These are phyloP conservation scores for Mycalesis mineus DNA, from an alignment of 2,888 invertebrate genomes.

Conservation along the genomic window DNA sequence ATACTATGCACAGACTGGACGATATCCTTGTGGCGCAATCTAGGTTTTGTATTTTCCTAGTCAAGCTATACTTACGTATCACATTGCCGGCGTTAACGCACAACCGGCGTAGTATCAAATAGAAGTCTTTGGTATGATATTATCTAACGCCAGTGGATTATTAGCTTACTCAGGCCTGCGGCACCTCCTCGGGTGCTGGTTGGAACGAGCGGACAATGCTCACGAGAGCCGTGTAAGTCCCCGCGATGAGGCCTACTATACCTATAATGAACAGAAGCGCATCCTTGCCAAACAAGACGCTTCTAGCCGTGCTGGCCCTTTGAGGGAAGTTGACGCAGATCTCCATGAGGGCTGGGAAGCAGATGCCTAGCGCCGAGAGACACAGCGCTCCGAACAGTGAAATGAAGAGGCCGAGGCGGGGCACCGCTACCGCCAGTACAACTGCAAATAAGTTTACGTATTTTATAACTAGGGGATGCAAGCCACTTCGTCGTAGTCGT, in stretches of 20 bases:
- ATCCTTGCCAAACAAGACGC: slow-evolving; percentile 64
- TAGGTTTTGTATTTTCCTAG: no score
- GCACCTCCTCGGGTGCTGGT: neutral
- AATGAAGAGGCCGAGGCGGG: slow-evolving; percentile 88
- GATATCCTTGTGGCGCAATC: no score
- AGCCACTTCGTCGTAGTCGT: no score
- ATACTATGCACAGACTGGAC: no score
- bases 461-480: neutral
- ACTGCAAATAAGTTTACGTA: slow-evolving; percentile 69
- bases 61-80: no score
- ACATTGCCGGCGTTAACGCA: no score
- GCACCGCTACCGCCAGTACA: slow-evolving; percentile 85
- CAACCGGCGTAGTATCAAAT: no score
- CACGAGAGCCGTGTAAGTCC: slow-evolving; percentile 81
- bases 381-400: slow-evolving; percentile 92
- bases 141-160: neutral
- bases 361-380: slow-evolving; percentile 90
- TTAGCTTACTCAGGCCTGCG: neutral
- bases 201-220: slow-evolving; percentile 74
- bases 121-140: neutral
- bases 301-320: slow-evolving; percentile 60
- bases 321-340: slow-evolving; percentile 77
- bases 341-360: slow-evolving; percentile 86
- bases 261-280: slow-evolving; percentile 78
- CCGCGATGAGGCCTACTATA: slow-evolving; percentile 80